A percentile compares a stretch with the other conserved stretches of the same genome.
Conservation (phyloP, 2,797 vertebrate species). For the Tinamus major region DNA sequence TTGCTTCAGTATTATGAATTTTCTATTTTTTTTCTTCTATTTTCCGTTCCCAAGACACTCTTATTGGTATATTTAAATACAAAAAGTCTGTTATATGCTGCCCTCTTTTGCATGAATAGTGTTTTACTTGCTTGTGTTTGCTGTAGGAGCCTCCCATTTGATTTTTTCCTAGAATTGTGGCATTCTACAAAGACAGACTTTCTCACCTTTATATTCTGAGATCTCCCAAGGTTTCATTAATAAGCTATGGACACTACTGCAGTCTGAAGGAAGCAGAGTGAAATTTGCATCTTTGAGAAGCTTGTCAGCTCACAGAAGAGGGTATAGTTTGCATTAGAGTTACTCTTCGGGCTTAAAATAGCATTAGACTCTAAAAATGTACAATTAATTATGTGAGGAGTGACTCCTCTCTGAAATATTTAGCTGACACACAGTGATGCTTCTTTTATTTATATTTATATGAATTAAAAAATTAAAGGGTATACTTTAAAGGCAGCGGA, state of each 20-base stretch:
- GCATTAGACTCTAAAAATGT: neutral
- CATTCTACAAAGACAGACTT: neutral
- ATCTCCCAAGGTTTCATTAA: neutral
- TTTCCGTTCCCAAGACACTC: conserved; percentile 34
- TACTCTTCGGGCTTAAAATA: neutral
- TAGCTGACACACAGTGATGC: neutral
- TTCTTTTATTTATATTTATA: neutral
- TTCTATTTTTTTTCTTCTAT: conserved; percentile 38
- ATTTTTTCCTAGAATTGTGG: neutral
- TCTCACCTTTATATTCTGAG: neutral
- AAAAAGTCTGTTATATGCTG: neutral
- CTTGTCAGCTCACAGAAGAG: neutral
- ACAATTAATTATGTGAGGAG: neutral
- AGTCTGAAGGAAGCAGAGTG: neutral
- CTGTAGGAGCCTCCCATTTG: neutral
- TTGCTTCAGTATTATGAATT: conserved; percentile 16
- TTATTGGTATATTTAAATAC: neutral
- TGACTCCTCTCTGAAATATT: neutral
- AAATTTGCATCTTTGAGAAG: neutral
- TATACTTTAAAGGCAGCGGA: neutral
- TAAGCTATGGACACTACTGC: neutral
- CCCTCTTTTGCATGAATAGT: neutral
- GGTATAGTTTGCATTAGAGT: neutral
- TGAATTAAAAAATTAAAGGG: neutral
- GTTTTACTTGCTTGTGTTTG: neutral